These are phyloP conservation scores for Mnemiopsis leidyi DNA, from an alignment of 37 sponge, comb jelly and placozoan species.

Conservation along the genomic window DNA sequence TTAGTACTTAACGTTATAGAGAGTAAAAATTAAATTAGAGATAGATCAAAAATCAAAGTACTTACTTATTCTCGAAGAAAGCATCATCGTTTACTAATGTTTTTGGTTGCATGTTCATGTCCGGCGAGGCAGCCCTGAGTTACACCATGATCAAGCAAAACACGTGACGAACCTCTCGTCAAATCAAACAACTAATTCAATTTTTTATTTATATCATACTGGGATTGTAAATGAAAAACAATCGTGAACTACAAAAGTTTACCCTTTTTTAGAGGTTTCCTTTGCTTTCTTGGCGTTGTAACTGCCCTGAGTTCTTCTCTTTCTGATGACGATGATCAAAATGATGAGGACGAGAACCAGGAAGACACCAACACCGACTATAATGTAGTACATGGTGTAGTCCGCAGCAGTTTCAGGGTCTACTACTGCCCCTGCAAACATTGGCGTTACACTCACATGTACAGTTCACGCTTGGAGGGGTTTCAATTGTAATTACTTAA, in stretches of 20 bases:
- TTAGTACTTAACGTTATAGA: no score
- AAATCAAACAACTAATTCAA: no score
- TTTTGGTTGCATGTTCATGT: neutral
- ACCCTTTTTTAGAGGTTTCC: constrained; percentile 43
- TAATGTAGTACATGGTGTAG: neutral
- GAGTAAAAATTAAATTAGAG: no score
- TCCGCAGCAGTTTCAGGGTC: neutral
- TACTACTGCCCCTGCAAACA: constrained; percentile 29
- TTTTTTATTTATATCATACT: no score
- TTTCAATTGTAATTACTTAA: no score
- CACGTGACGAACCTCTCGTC: no score
- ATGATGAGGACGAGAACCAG: neutral
- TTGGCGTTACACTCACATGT: neutral
- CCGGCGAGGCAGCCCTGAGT: neutral
- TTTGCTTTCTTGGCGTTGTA: constrained; percentile 57
- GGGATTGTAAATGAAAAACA: no score
- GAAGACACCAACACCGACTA: neutral
- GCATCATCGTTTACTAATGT: neutral
- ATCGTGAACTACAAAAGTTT: no score
- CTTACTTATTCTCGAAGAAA: constrained; percentile 58
- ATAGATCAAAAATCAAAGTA: no score
- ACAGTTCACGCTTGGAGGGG: neutral
- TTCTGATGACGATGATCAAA: neutral
- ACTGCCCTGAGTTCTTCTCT: constrained; percentile 4
- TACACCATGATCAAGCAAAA: no score